These are phyloP conservation scores for Oryzias dopingdopingensis DNA, from an alignment of 2,797 vertebrate genomes.

Conservation along the genomic window DNA sequence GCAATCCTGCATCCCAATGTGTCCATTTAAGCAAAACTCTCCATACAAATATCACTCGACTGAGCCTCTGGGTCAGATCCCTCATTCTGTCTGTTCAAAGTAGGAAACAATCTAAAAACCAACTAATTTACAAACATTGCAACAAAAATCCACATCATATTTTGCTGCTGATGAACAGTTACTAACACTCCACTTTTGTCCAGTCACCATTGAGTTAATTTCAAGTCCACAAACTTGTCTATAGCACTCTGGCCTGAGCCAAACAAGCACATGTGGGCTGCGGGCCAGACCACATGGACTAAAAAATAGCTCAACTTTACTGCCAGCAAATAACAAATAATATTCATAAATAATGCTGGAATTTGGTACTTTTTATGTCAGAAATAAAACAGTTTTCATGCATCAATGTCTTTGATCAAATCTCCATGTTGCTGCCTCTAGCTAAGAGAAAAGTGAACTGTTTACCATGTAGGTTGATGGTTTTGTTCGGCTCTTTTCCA, in stretches of 20 bases:
- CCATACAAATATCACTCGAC: background rate
- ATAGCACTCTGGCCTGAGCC: constrained; percentile 43
- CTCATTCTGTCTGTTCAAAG: constrained; percentile 15
- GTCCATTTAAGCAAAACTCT: constrained; percentile 15
- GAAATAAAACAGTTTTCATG: constrained; percentile 28
- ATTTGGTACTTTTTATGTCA: constrained; percentile 31
- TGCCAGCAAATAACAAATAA: constrained; percentile 6
- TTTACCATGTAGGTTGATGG: constrained; percentile 61
- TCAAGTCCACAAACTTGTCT: constrained; percentile 56
- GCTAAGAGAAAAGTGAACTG: constrained; percentile 51
- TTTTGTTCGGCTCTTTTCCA: constrained; percentile 64
- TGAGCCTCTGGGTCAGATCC: constrained; percentile 5
- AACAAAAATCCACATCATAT: background rate
- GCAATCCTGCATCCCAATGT: constrained; percentile 13
- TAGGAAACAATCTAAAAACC: background rate
- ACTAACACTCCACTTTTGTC: constrained; percentile 25
- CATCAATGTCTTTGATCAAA: constrained; percentile 37
- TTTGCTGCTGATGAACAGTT: constrained; percentile 6
- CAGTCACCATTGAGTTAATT: constrained; percentile 64
- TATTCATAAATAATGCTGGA: constrained; percentile 2
- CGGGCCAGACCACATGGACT: constrained; percentile 51
- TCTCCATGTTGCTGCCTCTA: constrained; percentile 23
- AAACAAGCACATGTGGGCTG: constrained; percentile 45
- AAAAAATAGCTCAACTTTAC: constrained; percentile 31
- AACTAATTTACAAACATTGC: background rate